Conservation (phyloP, 1,140 invertebrate species). For the Bradynema listronoti region DNA sequence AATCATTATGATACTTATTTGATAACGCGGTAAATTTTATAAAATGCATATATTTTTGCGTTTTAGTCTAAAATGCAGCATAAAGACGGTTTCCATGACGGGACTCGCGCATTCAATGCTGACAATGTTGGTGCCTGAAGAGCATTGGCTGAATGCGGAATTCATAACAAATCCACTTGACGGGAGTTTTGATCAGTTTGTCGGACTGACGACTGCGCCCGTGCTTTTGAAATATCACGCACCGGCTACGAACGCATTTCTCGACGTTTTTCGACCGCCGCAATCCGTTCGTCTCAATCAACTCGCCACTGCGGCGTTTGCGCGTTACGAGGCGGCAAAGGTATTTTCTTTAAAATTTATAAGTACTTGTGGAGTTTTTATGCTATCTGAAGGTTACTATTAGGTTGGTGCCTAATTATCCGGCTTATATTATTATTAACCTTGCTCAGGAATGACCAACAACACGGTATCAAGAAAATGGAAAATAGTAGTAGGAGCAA, state of each 20-base stretch:
- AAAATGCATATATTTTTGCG: too few relatives aligned
- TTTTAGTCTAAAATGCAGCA: conserved; percentile 58
- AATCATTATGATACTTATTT: too few relatives aligned
- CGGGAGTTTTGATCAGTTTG: conserved; percentile 72
- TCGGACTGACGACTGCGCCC: conserved; percentile 59
- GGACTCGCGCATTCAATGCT: conserved; percentile 49
- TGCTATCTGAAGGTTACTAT: too few relatives aligned
- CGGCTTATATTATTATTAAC: too few relatives aligned
- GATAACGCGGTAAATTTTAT: too few relatives aligned
- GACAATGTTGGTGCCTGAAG: conserved; percentile 59
- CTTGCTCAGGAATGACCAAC: too few relatives aligned
- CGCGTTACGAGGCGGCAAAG: conserved; percentile 75
- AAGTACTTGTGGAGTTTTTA: too few relatives aligned
- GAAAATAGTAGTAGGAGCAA: too few relatives aligned
- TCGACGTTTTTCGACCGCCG: conserved; percentile 69
- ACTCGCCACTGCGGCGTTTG: conserved; percentile 66
- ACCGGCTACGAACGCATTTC: conserved; percentile 59
- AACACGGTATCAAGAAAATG: too few relatives aligned
- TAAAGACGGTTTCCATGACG: conserved; percentile 58
- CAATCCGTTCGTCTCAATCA: conserved; percentile 70
- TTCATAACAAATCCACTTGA: conserved; percentile 64
- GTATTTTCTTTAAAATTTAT: too few relatives aligned
- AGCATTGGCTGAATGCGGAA: conserved; percentile 80
- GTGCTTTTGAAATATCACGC: conserved; percentile 54
- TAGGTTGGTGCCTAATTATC: too few relatives aligned